Evolutionary conservation across 2,888 invertebrate genomes (phyloP).

Genomic region (Drosophila buzzatii): DNA sequence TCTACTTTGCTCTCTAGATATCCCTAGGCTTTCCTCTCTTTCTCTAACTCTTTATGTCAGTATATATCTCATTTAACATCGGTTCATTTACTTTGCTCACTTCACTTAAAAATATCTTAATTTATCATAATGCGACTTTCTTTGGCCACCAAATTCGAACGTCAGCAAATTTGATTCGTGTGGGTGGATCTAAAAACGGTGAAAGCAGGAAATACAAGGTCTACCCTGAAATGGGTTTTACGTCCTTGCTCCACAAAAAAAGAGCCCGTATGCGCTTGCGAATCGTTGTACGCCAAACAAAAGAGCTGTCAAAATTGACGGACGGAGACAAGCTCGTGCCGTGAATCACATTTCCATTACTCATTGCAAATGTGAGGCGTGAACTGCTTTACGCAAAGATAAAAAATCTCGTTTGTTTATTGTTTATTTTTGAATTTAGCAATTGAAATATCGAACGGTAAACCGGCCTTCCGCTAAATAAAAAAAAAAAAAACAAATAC

Average conservation of each 20-base stretch:
- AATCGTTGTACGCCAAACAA: conserved; percentile 16
- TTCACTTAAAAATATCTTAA: conserved; percentile 30
- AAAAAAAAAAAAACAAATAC: not conserved
- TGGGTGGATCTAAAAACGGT: conserved; percentile 55
- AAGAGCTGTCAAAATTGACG: conserved; percentile 70
- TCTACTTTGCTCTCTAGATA: too few species aligned
- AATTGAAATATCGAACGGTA: conserved; percentile 54
- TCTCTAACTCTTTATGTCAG: not conserved
- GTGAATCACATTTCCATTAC: conserved; percentile 69
- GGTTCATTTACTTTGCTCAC: not conserved
- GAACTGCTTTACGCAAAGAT: conserved; percentile 38
- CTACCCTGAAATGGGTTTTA: conserved; percentile 56
- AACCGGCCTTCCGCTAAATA: conserved; percentile 30
- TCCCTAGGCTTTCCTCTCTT: not conserved
- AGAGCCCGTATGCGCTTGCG: too few species aligned
- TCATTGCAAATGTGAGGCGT: conserved; percentile 50
- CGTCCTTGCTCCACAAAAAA: conserved; percentile 70
- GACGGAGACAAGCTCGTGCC: conserved; percentile 46
- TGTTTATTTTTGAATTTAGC: conserved; percentile 58
- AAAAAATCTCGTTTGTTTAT: conserved; percentile 44
- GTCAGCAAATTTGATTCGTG: conserved; percentile 10
- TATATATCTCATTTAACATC: not conserved
- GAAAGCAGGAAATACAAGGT: conserved; percentile 77
- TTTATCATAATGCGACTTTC: conserved; percentile 55
- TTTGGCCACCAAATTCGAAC: conserved; percentile 51